Percentiles rank a stretch among this genome's conserved stretches.
Evolutionary conservation across 2,797 vertebrate genomes (phyloP).

Genomic region (Menidia menidia): DNA sequence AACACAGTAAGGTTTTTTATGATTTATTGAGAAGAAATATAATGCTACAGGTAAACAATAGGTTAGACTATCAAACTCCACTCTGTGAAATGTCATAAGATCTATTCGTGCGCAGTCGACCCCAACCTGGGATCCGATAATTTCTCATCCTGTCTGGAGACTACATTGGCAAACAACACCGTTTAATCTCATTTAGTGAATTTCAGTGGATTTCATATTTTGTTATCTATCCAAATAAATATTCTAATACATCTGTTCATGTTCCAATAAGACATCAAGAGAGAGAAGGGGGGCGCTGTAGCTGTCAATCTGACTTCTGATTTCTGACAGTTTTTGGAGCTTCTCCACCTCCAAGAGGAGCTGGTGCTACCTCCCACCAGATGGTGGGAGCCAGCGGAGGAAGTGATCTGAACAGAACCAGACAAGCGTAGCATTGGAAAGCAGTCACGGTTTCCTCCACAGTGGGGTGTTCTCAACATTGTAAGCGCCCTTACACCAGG

Average conservation of each 20-base stretch:
- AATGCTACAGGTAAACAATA: too few species aligned
- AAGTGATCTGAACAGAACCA: constrained; percentile 58
- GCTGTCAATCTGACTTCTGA: constrained; percentile 6
- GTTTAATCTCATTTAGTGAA: constrained; percentile 9
- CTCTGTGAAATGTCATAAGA: too few species aligned
- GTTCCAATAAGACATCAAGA: constrained; percentile 20
- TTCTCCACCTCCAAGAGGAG: constrained; percentile 40
- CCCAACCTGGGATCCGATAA: too few species aligned
- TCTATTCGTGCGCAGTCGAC: too few species aligned
- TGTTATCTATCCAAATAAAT: background rate
- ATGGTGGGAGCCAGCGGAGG: constrained; percentile 49
- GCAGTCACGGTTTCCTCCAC: constrained; percentile 54
- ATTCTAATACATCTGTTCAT: constrained; percentile 35
- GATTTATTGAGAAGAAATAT: too few species aligned
- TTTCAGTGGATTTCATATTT: constrained; percentile 8
- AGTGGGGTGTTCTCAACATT: constrained; percentile 44
- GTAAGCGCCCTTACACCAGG: constrained; percentile 33
- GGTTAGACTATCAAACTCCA: too few species aligned
- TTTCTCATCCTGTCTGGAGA: too few species aligned
- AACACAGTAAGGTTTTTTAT: too few species aligned
- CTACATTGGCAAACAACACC: background rate
- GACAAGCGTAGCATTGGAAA: constrained; percentile 60
- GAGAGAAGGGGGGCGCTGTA: background rate
- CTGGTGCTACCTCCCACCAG: constrained; percentile 47
- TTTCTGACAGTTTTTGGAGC: constrained; percentile 31